Base-by-base conservation (phyloP, 2,797 vertebrate genomes). In the Chelonia mydas region DNA sequence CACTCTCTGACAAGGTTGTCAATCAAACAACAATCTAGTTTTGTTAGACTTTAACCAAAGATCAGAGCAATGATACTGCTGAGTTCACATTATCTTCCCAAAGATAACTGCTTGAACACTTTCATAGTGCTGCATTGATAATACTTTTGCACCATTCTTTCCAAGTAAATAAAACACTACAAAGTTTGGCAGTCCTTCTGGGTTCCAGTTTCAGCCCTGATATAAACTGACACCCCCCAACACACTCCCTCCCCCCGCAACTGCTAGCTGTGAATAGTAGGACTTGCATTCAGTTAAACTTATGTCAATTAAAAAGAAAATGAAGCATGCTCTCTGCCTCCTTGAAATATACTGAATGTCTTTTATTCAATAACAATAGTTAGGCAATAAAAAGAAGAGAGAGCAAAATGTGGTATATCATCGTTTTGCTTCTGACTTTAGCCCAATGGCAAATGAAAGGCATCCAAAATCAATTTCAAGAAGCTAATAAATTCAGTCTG, bases 61-160 rank as follows among this genome's bases (percentile, higher is more conserved):
- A 98, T 97, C 98, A 98, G 97, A 98, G 97, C 96, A 96, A 97
- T 98, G 97, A 98, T 98, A 98, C 96, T 98, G 98, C 98, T 98
- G 98, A 98, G 97, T 96, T 98, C 96, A 98, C 97, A 97, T 89
- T 98, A 98, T 97, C 97, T 98, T 97, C 88, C 93, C 95, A 90
- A 95, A 97, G 97, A 98, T 97, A 98, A 97, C 95, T 49, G 89
- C 95, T 94, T 84, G 91, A 97, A 95, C 91, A 85, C 93, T 95
- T 97, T 96, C 80, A 68, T 65, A 92, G 91, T n/a, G 3, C 91
- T 83, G 61, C 96, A 96, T 95, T 61, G 87, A 97, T 97, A 98
- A 98, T 98, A 98, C 97, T 97, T 97, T 95, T 92, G 95, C 95
- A 59, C 53, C 12, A 1, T 33, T 95, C 90, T 96, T 97, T 97